phyloP scores from a whole-genome alignment of 2,797 vertebrate genomes.

The Okamejei kenojei region DNA sequence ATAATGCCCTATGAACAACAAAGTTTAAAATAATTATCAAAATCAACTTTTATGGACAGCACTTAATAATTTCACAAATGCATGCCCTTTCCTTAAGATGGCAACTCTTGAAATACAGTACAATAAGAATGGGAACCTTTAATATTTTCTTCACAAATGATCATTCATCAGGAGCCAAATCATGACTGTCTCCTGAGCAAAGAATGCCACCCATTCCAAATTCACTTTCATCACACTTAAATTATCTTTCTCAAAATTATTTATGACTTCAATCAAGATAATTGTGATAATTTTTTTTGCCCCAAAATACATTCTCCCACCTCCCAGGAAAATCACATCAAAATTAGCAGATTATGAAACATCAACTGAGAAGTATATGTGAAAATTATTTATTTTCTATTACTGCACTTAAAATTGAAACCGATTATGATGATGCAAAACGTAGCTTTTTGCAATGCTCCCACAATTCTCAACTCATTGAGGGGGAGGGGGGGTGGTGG shows the following conservation, averaged over 20 bases:
- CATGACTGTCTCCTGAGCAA: not conserved
- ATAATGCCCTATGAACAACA: constrained; percentile 80
- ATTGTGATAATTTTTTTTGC: not conserved
- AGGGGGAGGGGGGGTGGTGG: too few relatives aligned
- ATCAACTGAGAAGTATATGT: not conserved
- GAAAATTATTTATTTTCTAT: not conserved
- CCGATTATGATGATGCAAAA: not conserved
- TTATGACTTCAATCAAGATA: not conserved
- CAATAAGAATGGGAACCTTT: not conserved
- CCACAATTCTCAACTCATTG: not conserved
- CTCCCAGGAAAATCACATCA: not conserved
- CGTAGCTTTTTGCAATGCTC: not conserved
- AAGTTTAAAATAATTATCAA: not conserved
- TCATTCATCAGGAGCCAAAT: not conserved
- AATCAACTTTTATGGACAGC: not conserved
- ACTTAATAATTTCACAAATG: not conserved
- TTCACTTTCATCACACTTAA: not conserved
- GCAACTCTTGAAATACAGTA: not conserved
- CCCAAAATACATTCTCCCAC: not conserved
- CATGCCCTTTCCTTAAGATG: not conserved
- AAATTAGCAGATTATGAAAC: not conserved
- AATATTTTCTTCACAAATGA: not conserved
- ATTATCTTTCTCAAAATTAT: not conserved
- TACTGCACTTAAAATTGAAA: not conserved
- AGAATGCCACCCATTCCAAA: not conserved